These are phyloP conservation scores for Parnassius glacialis DNA, from an alignment of 2,888 invertebrate genomes.

Conservation along the genomic window DNA sequence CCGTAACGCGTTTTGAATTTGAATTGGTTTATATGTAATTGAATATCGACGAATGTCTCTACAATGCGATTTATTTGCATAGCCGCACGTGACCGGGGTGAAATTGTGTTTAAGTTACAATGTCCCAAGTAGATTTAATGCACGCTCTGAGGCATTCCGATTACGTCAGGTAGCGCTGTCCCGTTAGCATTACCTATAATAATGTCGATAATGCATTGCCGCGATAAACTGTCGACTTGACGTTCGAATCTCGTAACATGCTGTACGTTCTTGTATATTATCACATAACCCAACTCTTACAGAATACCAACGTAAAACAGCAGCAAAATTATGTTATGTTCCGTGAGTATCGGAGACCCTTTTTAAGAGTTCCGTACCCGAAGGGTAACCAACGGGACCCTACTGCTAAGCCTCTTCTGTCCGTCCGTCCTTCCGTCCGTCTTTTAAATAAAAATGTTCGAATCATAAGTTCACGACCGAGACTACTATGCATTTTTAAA, in stretches of 20 bases:
- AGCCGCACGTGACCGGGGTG: slow-evolving; percentile 17
- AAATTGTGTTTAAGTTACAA: not conserved
- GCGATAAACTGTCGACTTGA: slow-evolving; percentile 11
- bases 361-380: no score
- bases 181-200: slow-evolving; percentile 19
- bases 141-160: slow-evolving; percentile 19
- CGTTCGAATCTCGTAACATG: not conserved
- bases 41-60: slow-evolving; percentile 8
- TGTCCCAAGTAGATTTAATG: slow-evolving; percentile 17
- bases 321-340: no score
- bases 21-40: slow-evolving; percentile 11
- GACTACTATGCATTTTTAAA: no score
- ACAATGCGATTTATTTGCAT: slow-evolving; percentile 20
- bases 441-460: no score
- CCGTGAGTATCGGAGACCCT: no score
- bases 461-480: no score
- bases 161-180: slow-evolving; percentile 16
- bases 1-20: slow-evolving; percentile 7
- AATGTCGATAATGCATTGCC: slow-evolving; percentile 2
- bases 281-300: no score
- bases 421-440: no score
- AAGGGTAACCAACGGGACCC: no score
- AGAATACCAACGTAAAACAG: no score
- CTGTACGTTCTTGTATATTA: no score
- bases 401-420: no score